These are phyloP conservation scores for Caenorhabditis drosophilae DNA, from an alignment of 2,888 invertebrate species.

Conservation along the genomic window DNA sequence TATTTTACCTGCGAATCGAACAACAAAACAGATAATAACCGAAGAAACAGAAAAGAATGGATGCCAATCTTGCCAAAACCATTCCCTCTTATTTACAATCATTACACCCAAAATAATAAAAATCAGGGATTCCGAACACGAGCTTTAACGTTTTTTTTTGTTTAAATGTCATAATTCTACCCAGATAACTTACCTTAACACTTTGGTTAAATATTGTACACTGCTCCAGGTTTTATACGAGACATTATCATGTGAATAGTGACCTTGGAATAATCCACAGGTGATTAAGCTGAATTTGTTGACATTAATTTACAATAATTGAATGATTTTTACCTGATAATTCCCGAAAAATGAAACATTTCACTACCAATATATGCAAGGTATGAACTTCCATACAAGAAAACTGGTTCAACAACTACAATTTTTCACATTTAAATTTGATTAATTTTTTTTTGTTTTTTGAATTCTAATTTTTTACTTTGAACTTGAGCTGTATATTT, in stretches of 20 bases:
- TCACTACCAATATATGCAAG: constrained; percentile 73
- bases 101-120: constrained; percentile 75
- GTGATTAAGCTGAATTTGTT: constrained; percentile 72
- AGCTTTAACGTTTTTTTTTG: too few relatives aligned
- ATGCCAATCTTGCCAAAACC: constrained; percentile 60
- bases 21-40: constrained; percentile 58
- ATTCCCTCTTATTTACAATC: constrained; percentile 70
- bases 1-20: constrained; percentile 49
- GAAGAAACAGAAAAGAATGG: constrained; percentile 59
- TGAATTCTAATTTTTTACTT: constrained; percentile 40
- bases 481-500: constrained; percentile 68
- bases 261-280: constrained; percentile 74
- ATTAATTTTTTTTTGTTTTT: neutral
- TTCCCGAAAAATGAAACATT: constrained; percentile 74
- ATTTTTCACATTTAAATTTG: neutral
- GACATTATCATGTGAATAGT: constrained; percentile 74
- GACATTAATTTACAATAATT: neutral
- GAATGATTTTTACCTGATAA: constrained; percentile 71
- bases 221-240: constrained; percentile 73
- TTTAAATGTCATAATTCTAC: too few relatives aligned
- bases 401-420: constrained; percentile 74
- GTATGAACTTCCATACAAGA: constrained; percentile 73
- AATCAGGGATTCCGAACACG: constrained; percentile 73
- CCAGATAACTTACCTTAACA: too few relatives aligned
- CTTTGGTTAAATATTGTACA: constrained; percentile 74